A percentile compares a stretch with the other conserved stretches of the same genome.
These are phyloP conservation scores for Tinamus major DNA, from an alignment of 2,797 vertebrate genomes.

Conservation along the genomic window DNA sequence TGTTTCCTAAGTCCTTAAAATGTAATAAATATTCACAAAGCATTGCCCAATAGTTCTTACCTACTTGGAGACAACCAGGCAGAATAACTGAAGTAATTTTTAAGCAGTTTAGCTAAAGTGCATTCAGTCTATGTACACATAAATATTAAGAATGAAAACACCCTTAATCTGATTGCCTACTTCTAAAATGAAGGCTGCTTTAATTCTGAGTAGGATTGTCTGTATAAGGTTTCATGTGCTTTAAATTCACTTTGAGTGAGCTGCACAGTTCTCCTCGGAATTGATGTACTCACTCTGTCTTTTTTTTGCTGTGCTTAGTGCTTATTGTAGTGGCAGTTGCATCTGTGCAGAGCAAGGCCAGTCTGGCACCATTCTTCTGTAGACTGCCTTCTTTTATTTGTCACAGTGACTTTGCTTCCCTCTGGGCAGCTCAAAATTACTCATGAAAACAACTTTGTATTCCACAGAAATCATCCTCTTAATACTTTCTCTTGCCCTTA, in stretches of 20 bases:
- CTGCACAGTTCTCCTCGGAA: neutral
- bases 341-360: neutral
- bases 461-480: conserved; percentile 12
- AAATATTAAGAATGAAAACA: neutral
- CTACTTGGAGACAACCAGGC: neutral
- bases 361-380: conserved; percentile 51
- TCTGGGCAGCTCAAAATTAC: conserved; percentile 13
- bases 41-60: neutral
- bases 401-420: neutral
- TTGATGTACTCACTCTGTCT: neutral
- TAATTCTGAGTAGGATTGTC: neutral
- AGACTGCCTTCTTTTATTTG: conserved; percentile 21
- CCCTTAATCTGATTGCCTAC: neutral
- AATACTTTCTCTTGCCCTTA: conserved; percentile 14
- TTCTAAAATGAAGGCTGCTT: conserved; percentile 1
- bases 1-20: neutral
- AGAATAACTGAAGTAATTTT: conserved; percentile 5
- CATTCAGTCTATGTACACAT: neutral
- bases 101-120: conserved; percentile 11
- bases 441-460: conserved; percentile 55
- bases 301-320: neutral
- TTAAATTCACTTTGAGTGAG: neutral
- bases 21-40: neutral
- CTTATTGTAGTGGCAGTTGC: neutral
- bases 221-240: neutral